Conservation (phyloP, 2,888 invertebrate species). For the Leptogaster cylindrica region DNA sequence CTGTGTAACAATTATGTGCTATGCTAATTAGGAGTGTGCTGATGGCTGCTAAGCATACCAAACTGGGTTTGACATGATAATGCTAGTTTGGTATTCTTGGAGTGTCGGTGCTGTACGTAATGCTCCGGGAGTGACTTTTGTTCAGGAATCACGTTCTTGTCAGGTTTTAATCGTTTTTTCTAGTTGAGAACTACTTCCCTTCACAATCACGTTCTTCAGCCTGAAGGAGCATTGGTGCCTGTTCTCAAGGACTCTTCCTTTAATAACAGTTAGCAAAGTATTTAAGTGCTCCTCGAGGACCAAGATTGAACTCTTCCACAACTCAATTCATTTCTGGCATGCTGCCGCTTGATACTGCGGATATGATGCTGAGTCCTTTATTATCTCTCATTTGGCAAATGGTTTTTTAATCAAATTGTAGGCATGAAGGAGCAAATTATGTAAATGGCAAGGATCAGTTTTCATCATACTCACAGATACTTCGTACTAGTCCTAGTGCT, state of each 20-base stretch:
- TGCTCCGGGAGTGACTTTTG: slow-evolving; percentile 30
- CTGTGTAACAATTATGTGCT: slow-evolving; percentile 46
- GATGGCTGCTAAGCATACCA: slow-evolving; percentile 40
- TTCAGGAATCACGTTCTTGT: slow-evolving; percentile 39
- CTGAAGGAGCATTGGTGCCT: slow-evolving; percentile 12
- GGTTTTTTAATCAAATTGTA: slow-evolving; percentile 23
- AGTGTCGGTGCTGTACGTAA: neutral
- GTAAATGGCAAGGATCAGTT: neutral
- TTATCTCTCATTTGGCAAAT: slow-evolving; percentile 22
- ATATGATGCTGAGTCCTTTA: neutral
- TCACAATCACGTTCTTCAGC: slow-evolving; percentile 43
- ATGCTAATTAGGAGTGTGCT: slow-evolving; percentile 44
- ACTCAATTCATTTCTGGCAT: slow-evolving; percentile 9
- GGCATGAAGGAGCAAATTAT: slow-evolving; percentile 9
- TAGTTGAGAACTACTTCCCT: slow-evolving; percentile 33
- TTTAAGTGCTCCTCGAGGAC: slow-evolving; percentile 16
- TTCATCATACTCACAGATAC: neutral
- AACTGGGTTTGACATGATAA: slow-evolving; percentile 45
- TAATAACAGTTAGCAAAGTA: slow-evolving; percentile 34
- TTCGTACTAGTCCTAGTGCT: neutral
- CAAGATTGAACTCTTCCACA: slow-evolving; percentile 8
- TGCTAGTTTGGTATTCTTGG: slow-evolving; percentile 30
- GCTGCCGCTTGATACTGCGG: neutral
- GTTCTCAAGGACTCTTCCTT: slow-evolving; percentile 24
- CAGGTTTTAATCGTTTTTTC: slow-evolving; percentile 44